Percentiles rank a stretch among this genome's conserved stretches.
Conservation (phyloP, 1,140 invertebrate genomes). For the Octopus bimaculoides region DNA sequence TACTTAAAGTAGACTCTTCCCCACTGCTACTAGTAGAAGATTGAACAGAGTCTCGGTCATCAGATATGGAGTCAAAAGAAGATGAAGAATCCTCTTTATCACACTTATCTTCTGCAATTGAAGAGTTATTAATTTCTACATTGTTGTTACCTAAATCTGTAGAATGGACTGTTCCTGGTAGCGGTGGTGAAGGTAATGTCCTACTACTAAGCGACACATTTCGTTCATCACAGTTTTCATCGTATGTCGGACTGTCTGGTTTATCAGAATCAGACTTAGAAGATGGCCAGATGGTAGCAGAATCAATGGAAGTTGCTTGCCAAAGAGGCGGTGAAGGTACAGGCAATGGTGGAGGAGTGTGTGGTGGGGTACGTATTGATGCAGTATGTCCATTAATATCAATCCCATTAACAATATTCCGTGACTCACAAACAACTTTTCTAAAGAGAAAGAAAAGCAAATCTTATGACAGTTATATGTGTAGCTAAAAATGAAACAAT, state of each 20-base stretch:
- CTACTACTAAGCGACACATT: neutral
- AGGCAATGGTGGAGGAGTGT: constrained; percentile 16
- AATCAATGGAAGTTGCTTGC: neutral
- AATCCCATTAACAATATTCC: constrained; percentile 47
- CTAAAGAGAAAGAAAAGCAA: constrained; percentile 28
- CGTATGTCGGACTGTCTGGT: constrained; percentile 7
- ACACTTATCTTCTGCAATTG: neutral
- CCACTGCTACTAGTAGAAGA: neutral
- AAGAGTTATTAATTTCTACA: neutral
- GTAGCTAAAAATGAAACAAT: too few relatives aligned
- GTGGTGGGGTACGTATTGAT: constrained; percentile 8
- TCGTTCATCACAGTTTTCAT: constrained; percentile 5
- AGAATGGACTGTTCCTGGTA: neutral
- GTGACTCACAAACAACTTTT: constrained; percentile 45
- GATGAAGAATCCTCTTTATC: constrained; percentile 4
- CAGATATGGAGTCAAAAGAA: neutral
- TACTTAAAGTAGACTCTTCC: neutral
- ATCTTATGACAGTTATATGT: too few relatives aligned
- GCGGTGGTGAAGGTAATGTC: neutral
- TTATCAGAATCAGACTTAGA: neutral
- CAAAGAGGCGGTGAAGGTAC: constrained; percentile 16
- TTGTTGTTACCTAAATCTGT: neutral
- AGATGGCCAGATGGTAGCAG: constrained; percentile 6
- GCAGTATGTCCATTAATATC: constrained; percentile 36
- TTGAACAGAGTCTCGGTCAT: neutral